A percentile compares a stretch with the other conserved stretches of the same genome.
phyloP scores from a whole-genome alignment of 2,797 vertebrate species.

The Eremophila alpestris region DNA sequence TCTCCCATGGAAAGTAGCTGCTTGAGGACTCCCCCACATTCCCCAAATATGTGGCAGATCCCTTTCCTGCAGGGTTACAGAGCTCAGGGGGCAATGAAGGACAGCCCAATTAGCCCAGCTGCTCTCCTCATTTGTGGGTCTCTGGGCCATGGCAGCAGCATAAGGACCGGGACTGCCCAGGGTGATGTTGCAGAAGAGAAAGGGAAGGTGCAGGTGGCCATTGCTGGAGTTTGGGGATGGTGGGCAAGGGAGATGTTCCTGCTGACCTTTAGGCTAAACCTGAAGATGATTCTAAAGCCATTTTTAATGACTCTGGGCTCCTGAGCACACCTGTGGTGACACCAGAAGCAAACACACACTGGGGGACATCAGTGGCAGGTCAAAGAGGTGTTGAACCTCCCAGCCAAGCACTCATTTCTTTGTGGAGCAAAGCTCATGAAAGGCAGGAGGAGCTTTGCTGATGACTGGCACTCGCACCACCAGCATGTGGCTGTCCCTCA shows the following conservation, averaged over 20 bases:
- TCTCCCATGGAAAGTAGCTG: not conserved
- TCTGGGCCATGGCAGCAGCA: not conserved
- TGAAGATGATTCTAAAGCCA: not conserved
- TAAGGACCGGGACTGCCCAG: accelerated
- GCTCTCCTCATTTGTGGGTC: not conserved
- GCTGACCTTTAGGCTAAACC: not conserved
- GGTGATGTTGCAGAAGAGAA: not conserved
- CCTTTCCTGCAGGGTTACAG: not conserved
- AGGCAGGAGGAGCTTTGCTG: not conserved
- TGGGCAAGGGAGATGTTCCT: not conserved
- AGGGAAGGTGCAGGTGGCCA: not conserved
- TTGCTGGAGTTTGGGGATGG: not conserved
- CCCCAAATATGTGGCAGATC: not conserved
- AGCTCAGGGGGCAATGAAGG: not conserved
- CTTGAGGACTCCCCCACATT: accelerated
- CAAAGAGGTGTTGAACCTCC: not conserved
- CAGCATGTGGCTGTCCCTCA: not conserved
- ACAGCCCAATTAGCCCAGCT: not conserved
- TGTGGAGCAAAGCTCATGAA: not conserved
- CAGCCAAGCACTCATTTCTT: not conserved
- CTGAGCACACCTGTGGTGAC: not conserved
- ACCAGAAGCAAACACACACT: not conserved
- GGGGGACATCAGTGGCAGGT: not conserved
- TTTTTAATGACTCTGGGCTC: not conserved
- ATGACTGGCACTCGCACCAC: accelerated